Evolutionary conservation across 2,888 invertebrate genomes (phyloP).

Genomic region (Parasteatoda lunata): DNA sequence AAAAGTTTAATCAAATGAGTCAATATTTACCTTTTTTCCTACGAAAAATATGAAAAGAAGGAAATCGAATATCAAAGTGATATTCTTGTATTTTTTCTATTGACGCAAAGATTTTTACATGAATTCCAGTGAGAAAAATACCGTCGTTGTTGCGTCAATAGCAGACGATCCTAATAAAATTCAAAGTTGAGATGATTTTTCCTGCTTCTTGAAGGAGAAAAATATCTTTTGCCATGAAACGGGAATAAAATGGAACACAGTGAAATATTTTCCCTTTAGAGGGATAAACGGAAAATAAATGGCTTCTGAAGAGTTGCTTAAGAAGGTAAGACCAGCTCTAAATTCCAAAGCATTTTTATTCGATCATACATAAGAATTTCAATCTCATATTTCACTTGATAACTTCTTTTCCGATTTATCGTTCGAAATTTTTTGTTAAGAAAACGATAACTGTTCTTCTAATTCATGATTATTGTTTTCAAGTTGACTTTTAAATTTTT

Average conservation of each 20-base stretch:
- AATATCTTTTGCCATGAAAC: background rate
- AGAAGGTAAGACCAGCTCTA: slow-evolving; percentile 47
- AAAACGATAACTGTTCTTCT: no score
- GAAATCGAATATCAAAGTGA: slow-evolving; percentile 27
- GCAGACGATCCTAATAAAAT: slow-evolving; percentile 31
- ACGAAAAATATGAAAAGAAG: slow-evolving; percentile 2
- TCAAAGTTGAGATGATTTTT: slow-evolving; percentile 26
- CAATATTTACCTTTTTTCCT: slow-evolving; percentile 24
- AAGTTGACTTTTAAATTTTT: no score
- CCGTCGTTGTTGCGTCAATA: background rate
- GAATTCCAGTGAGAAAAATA: slow-evolving; percentile 19
- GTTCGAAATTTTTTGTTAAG: no score
- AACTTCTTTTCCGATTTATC: background rate
- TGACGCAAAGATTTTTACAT: slow-evolving; percentile 36
- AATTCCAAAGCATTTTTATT: slow-evolving; percentile 36
- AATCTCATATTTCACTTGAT: slow-evolving; percentile 36
- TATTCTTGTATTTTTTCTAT: slow-evolving; percentile 3
- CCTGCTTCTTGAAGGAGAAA: slow-evolving; percentile 18
- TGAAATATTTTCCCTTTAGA: slow-evolving; percentile 38
- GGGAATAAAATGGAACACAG: slow-evolving; percentile 27
- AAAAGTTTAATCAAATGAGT: slow-evolving; percentile 25
- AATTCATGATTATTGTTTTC: no score
- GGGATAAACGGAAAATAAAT: slow-evolving; percentile 54
- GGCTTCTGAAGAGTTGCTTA: slow-evolving; percentile 47
- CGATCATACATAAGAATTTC: slow-evolving; percentile 33